Percentiles rank a stretch among this genome's conserved stretches.
phyloP scores from a whole-genome alignment of 2,797 vertebrate species.

The Pterois miles region DNA sequence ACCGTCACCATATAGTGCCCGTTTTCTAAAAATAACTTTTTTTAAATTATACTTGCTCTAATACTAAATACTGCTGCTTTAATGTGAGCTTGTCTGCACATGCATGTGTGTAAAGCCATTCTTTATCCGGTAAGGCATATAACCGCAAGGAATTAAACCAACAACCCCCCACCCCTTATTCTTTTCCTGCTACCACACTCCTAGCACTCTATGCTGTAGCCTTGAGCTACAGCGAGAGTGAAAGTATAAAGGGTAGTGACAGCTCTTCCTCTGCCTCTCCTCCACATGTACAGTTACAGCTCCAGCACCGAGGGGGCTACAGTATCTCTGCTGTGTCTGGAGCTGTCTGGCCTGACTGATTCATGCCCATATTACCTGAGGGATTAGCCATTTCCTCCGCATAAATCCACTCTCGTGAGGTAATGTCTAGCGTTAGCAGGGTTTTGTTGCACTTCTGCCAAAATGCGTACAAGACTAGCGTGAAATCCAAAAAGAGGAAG shows the following conservation, averaged over 20 bases:
- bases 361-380: constrained; percentile 76
- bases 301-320: constrained; percentile 23
- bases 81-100: not conserved
- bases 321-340: constrained; percentile 42
- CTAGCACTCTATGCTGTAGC: constrained; percentile 6
- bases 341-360: constrained; percentile 68
- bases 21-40: too few species aligned
- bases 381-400: constrained; percentile 75
- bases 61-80: too few species aligned
- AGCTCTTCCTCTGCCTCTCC: constrained; percentile 43
- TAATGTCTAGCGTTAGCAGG: constrained; percentile 77
- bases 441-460: constrained; percentile 61
- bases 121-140: constrained; percentile 1
- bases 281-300: constrained; percentile 23
- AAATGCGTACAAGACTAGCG: constrained; percentile 45
- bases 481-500: constrained; percentile 59
- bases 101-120: not conserved
- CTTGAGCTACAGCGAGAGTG: constrained; percentile 42
- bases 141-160: constrained; percentile 34
- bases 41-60: too few species aligned
- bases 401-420: constrained; percentile 77
- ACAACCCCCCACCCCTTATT: constrained; percentile 12
- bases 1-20: too few species aligned
- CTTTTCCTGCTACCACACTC: not conserved
- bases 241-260: constrained; percentile 56